Evolutionary conservation across 2,797 vertebrate genomes (phyloP), one percentile per base, ranked within the genome.

Genomic region (Enteromius trimaculatus): DNA sequence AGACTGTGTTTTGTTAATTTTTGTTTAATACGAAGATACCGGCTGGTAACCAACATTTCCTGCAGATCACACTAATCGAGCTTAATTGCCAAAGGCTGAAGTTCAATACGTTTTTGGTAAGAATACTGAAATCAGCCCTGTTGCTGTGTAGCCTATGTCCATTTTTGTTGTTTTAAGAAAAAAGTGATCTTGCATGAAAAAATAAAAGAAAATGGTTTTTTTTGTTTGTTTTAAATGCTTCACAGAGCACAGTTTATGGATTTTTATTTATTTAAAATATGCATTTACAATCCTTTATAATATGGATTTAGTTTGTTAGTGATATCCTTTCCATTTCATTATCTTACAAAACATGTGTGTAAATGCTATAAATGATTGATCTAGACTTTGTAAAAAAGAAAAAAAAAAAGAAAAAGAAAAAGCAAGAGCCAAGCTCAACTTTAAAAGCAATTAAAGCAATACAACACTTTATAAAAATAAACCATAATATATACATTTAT

Each of bases 1-100:
- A 93, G 88, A 89, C 92, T 92, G 90, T 76, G 86, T 84, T 91
- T 91, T 79, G 84, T 76, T 77, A 64, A 84, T 34, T 79, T 85
- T 84, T 69, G 79, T 83, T 87, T 72, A 34, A 64, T 7, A 8
- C 47, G 7, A 11, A 69, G 87, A 86, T 77, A 79, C 85, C 81
- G 74, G 55, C 77, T 66, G 87, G 87, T 86, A 89, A 86, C 71
- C n/a, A 77, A 19, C 13, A 29, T 80, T 44, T 29, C 47, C 47
- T 34, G 58, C 72, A 83, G 21, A 78, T 65, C 53, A 78, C 39
- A 80, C 5, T 31, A 82, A 76, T 31, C 5, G 2, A 17, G 21
- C 16, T 65, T 34, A 13, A 83, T 23, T 17, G 2, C 19, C 44
- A 13, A 68, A 69, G 68, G 8, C 31, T 79, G 16, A 76, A 75